phyloP scores from a whole-genome alignment of 2,888 invertebrate species.

The Drosophila meridionalis region DNA sequence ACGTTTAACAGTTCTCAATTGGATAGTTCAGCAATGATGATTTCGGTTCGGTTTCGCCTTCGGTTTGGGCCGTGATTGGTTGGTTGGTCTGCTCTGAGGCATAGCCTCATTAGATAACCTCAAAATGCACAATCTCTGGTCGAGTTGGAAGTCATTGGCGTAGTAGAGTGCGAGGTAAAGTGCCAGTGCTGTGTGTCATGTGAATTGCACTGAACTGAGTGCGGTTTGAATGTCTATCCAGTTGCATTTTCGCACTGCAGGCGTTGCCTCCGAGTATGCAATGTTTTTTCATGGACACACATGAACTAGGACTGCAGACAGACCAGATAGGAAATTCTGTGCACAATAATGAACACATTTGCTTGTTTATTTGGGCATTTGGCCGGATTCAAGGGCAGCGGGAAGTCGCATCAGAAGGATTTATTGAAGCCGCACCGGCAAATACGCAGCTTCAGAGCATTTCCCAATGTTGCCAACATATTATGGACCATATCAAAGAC shows the following conservation, averaged over 20 bases:
- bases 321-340: conserved; percentile 32
- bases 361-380: conserved; percentile 29
- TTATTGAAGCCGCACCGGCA: conserved; percentile 44
- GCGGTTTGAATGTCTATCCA: conserved; percentile 27
- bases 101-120: conserved; percentile 60
- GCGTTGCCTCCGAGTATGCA: conserved; percentile 50
- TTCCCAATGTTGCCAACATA: conserved; percentile 34
- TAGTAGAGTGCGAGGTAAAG: conserved; percentile 9
- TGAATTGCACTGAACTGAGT: conserved; percentile 42
- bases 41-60: conserved; percentile 14
- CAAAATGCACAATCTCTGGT: conserved; percentile 55
- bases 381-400: conserved; percentile 15
- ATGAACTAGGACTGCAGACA: conserved; percentile 22
- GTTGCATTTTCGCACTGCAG: conserved; percentile 46
- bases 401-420: conserved; percentile 26
- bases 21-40: not conserved
- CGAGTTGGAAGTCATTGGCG: conserved; percentile 13
- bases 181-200: conserved; percentile 3
- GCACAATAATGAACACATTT: conserved; percentile 55
- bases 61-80: conserved; percentile 4
- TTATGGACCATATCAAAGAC: conserved; percentile 26
- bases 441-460: conserved; percentile 8
- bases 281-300: conserved; percentile 56
- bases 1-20: conserved; percentile 2
- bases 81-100: conserved; percentile 22